Base-by-base conservation (phyloP, 2,797 vertebrate genomes). In the Peromyscus nudipes region DNA sequence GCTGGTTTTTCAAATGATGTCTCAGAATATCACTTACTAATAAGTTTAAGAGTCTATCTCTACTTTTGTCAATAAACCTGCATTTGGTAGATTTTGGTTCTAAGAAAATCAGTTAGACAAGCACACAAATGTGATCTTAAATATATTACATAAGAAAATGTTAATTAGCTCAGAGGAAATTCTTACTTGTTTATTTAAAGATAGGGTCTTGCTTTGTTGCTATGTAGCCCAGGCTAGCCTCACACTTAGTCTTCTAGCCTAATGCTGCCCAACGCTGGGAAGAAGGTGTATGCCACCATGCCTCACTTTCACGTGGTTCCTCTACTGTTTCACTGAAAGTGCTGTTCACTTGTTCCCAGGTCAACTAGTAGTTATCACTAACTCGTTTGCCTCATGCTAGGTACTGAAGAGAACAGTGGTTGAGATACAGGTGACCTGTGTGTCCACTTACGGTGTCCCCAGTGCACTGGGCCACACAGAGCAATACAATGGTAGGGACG, bases 1-100 rank as follows among this genome's bases (percentile, higher is more conserved):
- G 69, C 55, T 40, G 37, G 96, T 91, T 96, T 86, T 81, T 92
- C 46, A 94, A 97, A 81, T 57, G n/a, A 10, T 31, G 2, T 71
- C 62, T 95, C 40, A 79, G 97, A 96, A 92, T 80, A 91, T 14
- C 82, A 1, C 86, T 71, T 31, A 31, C 55, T 93, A 69, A 55
- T 71, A 91, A 94, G 55, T 60, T 83, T 85, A 95, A 95, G 83
- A 94, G 91, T 65, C 82, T 73, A 52, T 55, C 40, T 73, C 40
- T 64, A 71, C 17, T 82, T 94, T 91, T 80, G 43, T 40, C 79
- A 92, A 96, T 0, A 73, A 29, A 87, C 31, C 64, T 94, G 10
- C 16, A 87, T 60, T 95, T 94, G 92, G 55, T 10, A 77, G 5
- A 83, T 27, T 60, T 55, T 71, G 52, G 76, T 90, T 92, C 14